phyloP scores from a whole-genome alignment of 2,797 vertebrate species.

The Eulemur coronatus region DNA sequence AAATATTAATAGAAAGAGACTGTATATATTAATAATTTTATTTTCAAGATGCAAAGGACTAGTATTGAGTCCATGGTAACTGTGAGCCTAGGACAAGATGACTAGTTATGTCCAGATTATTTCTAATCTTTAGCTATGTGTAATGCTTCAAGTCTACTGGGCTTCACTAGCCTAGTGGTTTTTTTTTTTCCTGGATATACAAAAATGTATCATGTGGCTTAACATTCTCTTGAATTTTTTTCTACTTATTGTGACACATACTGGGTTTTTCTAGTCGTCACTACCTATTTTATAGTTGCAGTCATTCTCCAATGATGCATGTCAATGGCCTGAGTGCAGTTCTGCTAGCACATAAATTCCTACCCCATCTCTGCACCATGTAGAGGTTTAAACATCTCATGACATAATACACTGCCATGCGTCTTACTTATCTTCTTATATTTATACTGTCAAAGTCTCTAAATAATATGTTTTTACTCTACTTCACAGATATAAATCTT shows the following conservation, averaged over 20 bases:
- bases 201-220: neutral
- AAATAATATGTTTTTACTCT: conserved; percentile 56
- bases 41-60: neutral
- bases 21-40: neutral
- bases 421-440: conserved; percentile 44
- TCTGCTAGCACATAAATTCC: neutral
- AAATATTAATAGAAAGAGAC: neutral
- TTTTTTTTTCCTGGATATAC: neutral
- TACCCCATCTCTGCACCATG: neutral
- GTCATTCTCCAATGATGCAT: neutral
- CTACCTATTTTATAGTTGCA: neutral
- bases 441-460: conserved; percentile 19
- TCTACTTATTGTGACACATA: neutral
- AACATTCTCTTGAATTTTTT: neutral
- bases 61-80: neutral
- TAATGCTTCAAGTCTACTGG: neutral
- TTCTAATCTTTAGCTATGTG: neutral
- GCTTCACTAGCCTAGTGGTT: neutral
- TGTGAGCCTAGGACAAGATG: neutral
- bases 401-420: neutral
- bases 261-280: neutral
- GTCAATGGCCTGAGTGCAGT: neutral
- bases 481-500: neutral
- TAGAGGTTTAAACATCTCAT: conserved; percentile 23
- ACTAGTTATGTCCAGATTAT: neutral